Conservation (phyloP, 1,140 invertebrate species). For the Zeugodacus cucurbitae region DNA sequence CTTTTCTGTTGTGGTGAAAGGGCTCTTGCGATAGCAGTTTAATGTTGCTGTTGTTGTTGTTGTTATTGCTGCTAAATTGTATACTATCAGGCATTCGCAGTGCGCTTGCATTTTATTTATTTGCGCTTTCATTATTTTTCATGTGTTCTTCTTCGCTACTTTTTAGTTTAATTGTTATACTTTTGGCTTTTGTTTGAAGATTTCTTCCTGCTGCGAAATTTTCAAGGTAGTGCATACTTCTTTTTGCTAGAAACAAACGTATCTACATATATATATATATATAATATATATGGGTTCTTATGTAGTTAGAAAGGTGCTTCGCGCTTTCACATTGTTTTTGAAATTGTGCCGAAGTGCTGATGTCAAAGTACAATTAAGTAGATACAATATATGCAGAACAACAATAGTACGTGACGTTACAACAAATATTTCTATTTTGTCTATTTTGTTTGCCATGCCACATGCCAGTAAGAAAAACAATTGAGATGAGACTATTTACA, state of each 20-base stretch:
- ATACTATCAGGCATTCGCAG: background rate
- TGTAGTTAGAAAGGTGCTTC: background rate
- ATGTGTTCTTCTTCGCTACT: background rate
- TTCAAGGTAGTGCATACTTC: conserved; percentile 19
- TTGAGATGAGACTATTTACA: background rate
- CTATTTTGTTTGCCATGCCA: background rate
- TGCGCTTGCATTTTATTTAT: background rate
- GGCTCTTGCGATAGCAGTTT: background rate
- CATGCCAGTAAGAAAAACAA: background rate
- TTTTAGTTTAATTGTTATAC: background rate
- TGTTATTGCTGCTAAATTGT: background rate
- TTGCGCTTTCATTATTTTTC: conserved; percentile 23
- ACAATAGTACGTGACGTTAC: background rate
- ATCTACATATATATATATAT: background rate
- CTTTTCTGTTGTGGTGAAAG: conserved; percentile 18
- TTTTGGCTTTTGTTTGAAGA: background rate
- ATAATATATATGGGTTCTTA: background rate
- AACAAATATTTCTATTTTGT: background rate
- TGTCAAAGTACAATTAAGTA: conserved; percentile 35
- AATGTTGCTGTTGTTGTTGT: background rate
- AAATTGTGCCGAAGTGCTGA: conserved; percentile 29
- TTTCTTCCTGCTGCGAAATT: conserved; percentile 35
- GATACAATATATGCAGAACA: background rate
- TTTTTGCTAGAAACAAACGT: background rate
- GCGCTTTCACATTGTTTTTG: background rate